phyloP scores from a whole-genome alignment of 2,888 invertebrate species.

The Epinotia bilunana region DNA sequence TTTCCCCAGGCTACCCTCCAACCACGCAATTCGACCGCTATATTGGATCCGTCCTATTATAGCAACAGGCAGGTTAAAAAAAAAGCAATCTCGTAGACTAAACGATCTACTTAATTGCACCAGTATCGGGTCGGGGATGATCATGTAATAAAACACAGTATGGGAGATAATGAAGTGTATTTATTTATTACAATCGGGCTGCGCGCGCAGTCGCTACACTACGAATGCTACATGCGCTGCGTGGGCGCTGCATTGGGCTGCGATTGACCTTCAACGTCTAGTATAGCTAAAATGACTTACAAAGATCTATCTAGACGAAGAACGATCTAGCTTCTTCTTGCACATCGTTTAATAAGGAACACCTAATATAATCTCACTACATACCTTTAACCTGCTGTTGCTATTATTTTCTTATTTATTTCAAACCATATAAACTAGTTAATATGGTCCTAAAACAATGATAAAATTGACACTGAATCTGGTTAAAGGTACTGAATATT shows the following conservation, averaged over 20 bases:
- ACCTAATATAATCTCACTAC: not conserved
- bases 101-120: no score
- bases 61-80: no score
- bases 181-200: slow-evolving; percentile 68
- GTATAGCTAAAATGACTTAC: no score
- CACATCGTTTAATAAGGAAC: not conserved
- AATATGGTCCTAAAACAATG: not conserved
- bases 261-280: not conserved
- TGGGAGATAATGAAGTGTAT: slow-evolving; percentile 75
- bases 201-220: slow-evolving; percentile 33
- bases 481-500: no score
- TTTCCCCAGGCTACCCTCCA: no score
- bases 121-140: not conserved
- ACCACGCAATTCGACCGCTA: no score
- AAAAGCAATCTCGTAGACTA: no score
- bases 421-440: not conserved
- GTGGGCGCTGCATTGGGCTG: slow-evolving; percentile 2
- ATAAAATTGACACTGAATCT: not conserved
- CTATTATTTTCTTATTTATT: not conserved
- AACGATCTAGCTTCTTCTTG: not conserved
- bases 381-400: not conserved
- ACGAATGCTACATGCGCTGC: slow-evolving; percentile 25
- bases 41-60: no score
- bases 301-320: not conserved
- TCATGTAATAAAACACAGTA: slow-evolving; percentile 47